Evolutionary conservation across 2,888 invertebrate species (phyloP), one percentile per base, ranked within the genome.

Genomic region (Ethmia dodecea): DNA sequence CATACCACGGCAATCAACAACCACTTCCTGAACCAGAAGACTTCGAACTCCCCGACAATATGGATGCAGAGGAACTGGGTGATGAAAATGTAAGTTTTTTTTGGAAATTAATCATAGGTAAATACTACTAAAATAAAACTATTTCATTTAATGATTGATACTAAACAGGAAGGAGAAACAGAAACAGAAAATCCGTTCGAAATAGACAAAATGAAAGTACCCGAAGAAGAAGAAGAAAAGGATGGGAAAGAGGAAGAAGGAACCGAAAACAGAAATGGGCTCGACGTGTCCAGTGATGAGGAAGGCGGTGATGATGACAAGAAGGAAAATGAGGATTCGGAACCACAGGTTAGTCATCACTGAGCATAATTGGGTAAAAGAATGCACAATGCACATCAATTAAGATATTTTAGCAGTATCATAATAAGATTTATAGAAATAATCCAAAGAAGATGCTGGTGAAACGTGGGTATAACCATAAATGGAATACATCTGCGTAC

Each of bases 21-120:
- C 91, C 92, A 28, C 88, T 92, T 8, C 92, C 93, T 0, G 95
- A 96, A 60, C 92, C 95, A 0, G 95, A 97, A 70, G 90, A 93
- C 31, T 90, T 97, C 71, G 96, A 97, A 59, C 74, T 97, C 40
- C 96, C 96, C 0, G 96, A 97, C 26, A 93, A 97, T 69, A 84
- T 96, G 51, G 95, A 96, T 56, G 93, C 91, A 80, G 47, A 91
- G 86, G 61, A 90, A 22, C 58, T 78, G 5, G 90, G 90, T 13
- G 90, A 33, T 14, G 88, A 90, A 43, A 75, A 87, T 55, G 77
- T 76, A 63, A n/a, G 22, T 1, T 22, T n/a, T n/a, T n/a, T n/a
- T n/a, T 8, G 22, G 3, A 22, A 4, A 8, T 22, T n/a, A 22
- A 8, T 20, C 3, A 20, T 20, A 20, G 8, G n/a, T n/a, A 1